Percentiles rank a stretch among this genome's conserved stretches.
phyloP scores from a whole-genome alignment of 23 tunicate genomes.

The Styela clava region DNA sequence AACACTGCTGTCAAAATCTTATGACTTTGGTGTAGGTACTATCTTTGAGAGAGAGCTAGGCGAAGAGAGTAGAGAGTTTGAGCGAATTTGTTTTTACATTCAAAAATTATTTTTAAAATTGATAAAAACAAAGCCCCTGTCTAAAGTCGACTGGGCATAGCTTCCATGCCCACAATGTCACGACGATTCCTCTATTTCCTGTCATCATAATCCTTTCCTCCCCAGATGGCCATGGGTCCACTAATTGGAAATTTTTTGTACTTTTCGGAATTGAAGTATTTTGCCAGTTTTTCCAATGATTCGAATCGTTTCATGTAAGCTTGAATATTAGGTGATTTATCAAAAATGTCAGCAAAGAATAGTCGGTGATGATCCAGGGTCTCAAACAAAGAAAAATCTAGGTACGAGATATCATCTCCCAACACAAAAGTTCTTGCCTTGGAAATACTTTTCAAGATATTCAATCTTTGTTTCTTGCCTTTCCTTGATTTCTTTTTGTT shows the following conservation, averaged over 20 bases:
- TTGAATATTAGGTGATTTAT: slow-evolving; percentile 13
- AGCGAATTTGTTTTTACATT: no score
- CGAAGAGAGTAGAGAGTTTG: no score
- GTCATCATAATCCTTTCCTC: slow-evolving; percentile 30
- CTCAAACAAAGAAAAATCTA: slow-evolving; percentile 52
- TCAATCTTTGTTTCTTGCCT: neutral
- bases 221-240: slow-evolving; percentile 40
- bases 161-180: no score
- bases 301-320: slow-evolving; percentile 26
- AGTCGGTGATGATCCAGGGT: slow-evolving; percentile 32
- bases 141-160: no score
- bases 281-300: slow-evolving; percentile 31
- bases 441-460: neutral
- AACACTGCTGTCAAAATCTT: no score
- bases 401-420: slow-evolving; percentile 41
- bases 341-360: slow-evolving; percentile 29
- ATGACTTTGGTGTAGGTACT: no score
- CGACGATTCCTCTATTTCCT: slow-evolving; percentile 1
- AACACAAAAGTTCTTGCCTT: neutral
- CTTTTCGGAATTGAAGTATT: slow-evolving; percentile 28
- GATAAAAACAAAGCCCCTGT: no score
- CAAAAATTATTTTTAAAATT: no score
- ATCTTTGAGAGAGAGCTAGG: no score
- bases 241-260: slow-evolving; percentile 41
- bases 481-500: neutral